A percentile compares a stretch with the other conserved stretches of the same genome.
Conservation (phyloP, 2,888 invertebrate genomes). For the Scaptomyza flava region DNA sequence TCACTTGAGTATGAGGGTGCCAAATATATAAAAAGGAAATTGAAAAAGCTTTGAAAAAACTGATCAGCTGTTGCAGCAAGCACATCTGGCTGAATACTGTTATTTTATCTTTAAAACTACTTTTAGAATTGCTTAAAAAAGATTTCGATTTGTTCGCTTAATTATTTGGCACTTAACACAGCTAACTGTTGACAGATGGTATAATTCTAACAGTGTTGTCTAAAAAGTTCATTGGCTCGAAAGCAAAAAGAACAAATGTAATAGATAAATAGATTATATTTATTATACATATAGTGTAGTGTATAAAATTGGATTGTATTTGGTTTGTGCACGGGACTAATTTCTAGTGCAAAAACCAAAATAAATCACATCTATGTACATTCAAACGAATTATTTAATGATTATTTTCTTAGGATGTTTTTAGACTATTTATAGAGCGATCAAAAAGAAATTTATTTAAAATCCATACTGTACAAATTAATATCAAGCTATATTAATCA, state of each 20-base stretch:
- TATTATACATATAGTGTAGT: too few relatives aligned
- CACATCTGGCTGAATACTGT: conserved; percentile 35
- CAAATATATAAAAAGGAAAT: background rate
- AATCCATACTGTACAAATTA: too few relatives aligned
- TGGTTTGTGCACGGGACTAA: background rate
- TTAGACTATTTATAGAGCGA: too few relatives aligned
- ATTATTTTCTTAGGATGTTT: too few relatives aligned
- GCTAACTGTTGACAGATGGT: background rate
- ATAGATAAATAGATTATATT: background rate
- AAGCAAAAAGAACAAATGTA: background rate
- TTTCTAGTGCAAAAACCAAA: background rate
- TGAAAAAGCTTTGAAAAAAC: background rate
- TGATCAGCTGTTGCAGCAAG: too few relatives aligned
- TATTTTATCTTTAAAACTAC: conserved; percentile 1
- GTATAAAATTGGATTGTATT: background rate
- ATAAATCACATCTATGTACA: background rate
- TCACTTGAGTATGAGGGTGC: conserved; percentile 13
- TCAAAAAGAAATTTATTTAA: too few relatives aligned
- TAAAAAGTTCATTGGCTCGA: conserved; percentile 44
- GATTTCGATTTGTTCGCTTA: background rate
- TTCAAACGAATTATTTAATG: too few relatives aligned
- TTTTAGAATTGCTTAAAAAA: conserved; percentile 22
- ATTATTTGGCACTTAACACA: conserved; percentile 16
- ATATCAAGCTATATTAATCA: too few relatives aligned
- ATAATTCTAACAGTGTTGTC: background rate